Evolutionary conservation across 2,797 vertebrate species (phyloP).

Genomic region (Prunella strophiata): DNA sequence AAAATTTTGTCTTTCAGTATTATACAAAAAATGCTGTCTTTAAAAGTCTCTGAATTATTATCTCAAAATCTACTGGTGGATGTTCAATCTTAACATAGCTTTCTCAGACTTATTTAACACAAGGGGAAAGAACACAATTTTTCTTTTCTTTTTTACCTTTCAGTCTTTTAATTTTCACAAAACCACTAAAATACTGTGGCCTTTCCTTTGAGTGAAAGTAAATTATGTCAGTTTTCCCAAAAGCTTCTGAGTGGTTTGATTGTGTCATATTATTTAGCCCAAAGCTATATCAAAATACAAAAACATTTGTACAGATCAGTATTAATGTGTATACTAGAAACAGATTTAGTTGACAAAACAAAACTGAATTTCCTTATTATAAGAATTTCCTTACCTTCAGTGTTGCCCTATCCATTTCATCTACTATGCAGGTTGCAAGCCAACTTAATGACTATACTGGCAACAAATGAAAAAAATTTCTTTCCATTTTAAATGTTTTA

Average conservation of each 20-base stretch:
- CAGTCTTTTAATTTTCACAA: background rate
- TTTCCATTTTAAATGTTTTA: background rate
- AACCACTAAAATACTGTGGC: fast-evolving
- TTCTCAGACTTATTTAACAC: background rate
- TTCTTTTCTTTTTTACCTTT: background rate
- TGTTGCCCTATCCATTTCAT: background rate
- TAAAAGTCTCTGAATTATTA: background rate
- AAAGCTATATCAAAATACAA: background rate
- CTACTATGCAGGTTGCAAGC: background rate
- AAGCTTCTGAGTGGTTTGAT: background rate
- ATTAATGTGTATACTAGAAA: background rate
- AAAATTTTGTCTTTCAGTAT: background rate
- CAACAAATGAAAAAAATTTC: background rate
- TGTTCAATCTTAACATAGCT: background rate
- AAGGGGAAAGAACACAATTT: background rate
- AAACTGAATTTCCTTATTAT: background rate
- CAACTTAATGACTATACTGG: background rate
- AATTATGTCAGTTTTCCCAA: background rate
- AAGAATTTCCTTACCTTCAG: background rate
- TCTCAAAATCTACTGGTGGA: background rate
- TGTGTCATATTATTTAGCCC: background rate
- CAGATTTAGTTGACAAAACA: background rate
- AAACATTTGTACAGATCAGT: background rate
- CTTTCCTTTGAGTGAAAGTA: background rate
- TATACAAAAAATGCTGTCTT: background rate